Conservation (phyloP, 2,797 vertebrate genomes). For the Remorina albescens region DNA sequence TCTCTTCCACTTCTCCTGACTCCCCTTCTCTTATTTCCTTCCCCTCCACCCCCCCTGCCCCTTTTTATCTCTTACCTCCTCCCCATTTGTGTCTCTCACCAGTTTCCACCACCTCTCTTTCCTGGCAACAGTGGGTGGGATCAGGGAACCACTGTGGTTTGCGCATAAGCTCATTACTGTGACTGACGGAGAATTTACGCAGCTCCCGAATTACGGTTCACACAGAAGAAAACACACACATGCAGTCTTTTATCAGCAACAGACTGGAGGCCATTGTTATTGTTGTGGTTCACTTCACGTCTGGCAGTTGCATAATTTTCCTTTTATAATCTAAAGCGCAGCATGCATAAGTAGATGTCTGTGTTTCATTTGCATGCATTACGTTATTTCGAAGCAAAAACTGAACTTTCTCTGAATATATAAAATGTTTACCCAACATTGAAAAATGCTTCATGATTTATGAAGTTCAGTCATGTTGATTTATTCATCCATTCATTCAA, state of each 20-base stretch:
- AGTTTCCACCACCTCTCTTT: conserved; percentile 29
- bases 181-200: conserved; percentile 51
- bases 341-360: background rate
- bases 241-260: conserved; percentile 14
- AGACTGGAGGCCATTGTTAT: conserved; percentile 16
- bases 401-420: background rate
- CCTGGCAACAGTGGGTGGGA: conserved; percentile 41
- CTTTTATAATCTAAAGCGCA: conserved; percentile 2
- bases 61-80: conserved; percentile 16
- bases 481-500: too few species aligned
- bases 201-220: conserved; percentile 35
- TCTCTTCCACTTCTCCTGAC: background rate
- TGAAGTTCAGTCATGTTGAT: too few species aligned
- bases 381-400: background rate
- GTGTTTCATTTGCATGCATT: background rate
- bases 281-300: conserved; percentile 27
- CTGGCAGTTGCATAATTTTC: conserved; percentile 16
- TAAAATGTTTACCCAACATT: background rate
- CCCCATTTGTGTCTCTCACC: conserved; percentile 16
- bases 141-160: conserved; percentile 42
- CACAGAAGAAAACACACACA: conserved; percentile 4
- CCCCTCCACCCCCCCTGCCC: background rate
- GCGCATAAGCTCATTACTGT: conserved; percentile 66
- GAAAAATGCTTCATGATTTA: background rate
- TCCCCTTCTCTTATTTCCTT: too few species aligned